A percentile compares a stretch with the other conserved stretches of the same genome.
Conservation (phyloP, 2,797 vertebrate species). For the Pempheris klunzingeri region DNA sequence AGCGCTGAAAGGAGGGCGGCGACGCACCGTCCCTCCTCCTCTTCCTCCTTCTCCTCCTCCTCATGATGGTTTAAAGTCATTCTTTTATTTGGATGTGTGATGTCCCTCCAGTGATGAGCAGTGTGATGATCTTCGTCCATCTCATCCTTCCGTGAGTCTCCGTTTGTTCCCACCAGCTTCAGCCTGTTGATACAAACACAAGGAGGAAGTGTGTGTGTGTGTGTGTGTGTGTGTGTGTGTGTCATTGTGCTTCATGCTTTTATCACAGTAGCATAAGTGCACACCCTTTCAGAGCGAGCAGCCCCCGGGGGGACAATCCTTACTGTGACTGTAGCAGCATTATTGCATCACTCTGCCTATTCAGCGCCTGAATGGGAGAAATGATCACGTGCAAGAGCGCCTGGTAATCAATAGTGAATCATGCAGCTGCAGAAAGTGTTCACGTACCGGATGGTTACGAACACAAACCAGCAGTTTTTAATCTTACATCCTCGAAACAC, state of each 20-base stretch:
- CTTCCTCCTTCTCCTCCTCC: constrained; percentile 23
- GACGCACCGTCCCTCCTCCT: constrained; percentile 18
- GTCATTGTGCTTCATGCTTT: constrained; percentile 8
- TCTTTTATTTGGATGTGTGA: constrained; percentile 19
- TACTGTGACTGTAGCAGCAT: not conserved
- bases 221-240: constrained; percentile 18
- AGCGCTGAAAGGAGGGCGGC: constrained; percentile 8
- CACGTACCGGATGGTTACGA: not conserved
- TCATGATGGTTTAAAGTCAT: not conserved
- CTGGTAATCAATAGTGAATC: constrained; percentile 19
- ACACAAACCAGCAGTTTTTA: not conserved
- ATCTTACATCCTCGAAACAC: not conserved
- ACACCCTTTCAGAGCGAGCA: not conserved
- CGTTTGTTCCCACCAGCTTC: constrained; percentile 60
- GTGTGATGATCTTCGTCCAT: constrained; percentile 32
- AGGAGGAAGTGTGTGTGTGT: constrained; percentile 30
- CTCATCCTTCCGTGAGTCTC: constrained; percentile 16
- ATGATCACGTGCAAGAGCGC: not conserved
- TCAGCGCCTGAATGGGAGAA: constrained; percentile 9
- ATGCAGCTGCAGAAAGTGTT: not conserved
- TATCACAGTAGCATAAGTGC: constrained; percentile 1
- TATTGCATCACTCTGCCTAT: not conserved
- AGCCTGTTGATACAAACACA: constrained; percentile 80
- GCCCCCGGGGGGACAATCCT: not conserved
- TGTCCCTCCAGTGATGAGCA: constrained; percentile 18